phyloP scores from a whole-genome alignment of 2,113 vertebrate species.

The Bos indicus region DNA sequence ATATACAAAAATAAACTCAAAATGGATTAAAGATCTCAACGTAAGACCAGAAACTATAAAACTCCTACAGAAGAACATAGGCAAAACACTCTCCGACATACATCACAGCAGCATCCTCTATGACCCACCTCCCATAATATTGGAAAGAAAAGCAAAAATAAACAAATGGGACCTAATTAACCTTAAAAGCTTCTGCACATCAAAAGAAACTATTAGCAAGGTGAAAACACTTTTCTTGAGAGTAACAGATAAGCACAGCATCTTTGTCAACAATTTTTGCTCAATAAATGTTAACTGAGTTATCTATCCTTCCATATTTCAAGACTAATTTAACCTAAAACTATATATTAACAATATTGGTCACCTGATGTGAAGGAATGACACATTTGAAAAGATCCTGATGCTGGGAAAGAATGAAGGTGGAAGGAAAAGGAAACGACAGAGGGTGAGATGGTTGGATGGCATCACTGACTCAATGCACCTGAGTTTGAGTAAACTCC shows the following conservation, averaged over 20 bases:
- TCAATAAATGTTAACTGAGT: neutral
- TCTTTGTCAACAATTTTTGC: neutral
- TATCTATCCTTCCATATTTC: neutral
- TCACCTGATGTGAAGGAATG: neutral
- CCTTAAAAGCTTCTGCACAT: too few species aligned
- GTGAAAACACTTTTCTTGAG: neutral
- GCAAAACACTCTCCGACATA: too few species aligned
- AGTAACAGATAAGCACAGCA: neutral
- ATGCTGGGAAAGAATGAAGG: neutral
- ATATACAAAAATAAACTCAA: too few species aligned
- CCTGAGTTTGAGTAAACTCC: neutral
- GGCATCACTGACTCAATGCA: neutral
- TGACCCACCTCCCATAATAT: too few species aligned
- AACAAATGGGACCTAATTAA: too few species aligned
- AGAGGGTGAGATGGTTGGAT: neutral
- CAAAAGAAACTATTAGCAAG: too few species aligned
- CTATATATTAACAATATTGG: neutral
- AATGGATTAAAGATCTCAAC: too few species aligned
- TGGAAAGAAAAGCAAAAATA: too few species aligned
- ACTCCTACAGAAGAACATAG: too few species aligned
- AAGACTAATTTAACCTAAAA: neutral
- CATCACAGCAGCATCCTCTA: too few species aligned
- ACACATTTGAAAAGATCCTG: neutral
- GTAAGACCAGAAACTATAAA: too few species aligned
- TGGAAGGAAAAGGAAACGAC: rapidly evolving